Conservation (phyloP, 2,797 vertebrate species). For the Anabas testudineus region DNA sequence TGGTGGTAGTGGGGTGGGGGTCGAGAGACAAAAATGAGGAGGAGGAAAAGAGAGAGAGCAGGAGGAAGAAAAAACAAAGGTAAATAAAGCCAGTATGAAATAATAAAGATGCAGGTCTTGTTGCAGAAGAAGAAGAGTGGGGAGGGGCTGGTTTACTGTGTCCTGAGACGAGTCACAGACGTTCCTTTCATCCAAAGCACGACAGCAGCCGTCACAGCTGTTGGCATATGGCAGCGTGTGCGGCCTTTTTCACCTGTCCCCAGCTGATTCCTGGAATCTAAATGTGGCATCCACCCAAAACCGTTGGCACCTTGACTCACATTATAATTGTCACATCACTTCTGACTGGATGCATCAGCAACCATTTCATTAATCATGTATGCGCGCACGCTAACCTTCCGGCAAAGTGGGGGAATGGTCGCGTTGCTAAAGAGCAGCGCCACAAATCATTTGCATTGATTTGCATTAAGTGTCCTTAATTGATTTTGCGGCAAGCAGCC, state of each 20-base stretch:
- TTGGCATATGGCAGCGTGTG: slow-evolving; percentile 45
- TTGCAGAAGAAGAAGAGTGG: slow-evolving; percentile 30
- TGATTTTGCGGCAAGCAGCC: slow-evolving; percentile 37
- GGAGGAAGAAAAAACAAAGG: slow-evolving; percentile 17
- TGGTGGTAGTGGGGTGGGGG: slow-evolving; percentile 22
- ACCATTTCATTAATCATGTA: slow-evolving; percentile 51
- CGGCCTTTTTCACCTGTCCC: slow-evolving; percentile 29
- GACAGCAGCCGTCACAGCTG: slow-evolving; percentile 50
- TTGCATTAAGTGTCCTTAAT: slow-evolving; percentile 49
- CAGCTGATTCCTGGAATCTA: slow-evolving; percentile 44
- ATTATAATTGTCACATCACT: slow-evolving; percentile 46
- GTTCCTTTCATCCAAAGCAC: slow-evolving; percentile 55
- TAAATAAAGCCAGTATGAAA: slow-evolving; percentile 39
- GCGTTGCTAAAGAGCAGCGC: slow-evolving; percentile 39
- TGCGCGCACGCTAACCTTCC: slow-evolving; percentile 34
- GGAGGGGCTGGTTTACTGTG: slow-evolving; percentile 41
- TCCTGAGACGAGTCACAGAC: slow-evolving; percentile 30
- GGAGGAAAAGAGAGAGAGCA: slow-evolving; percentile 3
- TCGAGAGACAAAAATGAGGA: slow-evolving; percentile 35
- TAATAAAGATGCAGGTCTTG: slow-evolving; percentile 37
- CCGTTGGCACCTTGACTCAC: slow-evolving; percentile 49
- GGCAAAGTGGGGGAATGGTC: slow-evolving; percentile 24
- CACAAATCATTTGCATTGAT: slow-evolving; percentile 60
- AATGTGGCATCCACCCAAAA: slow-evolving; percentile 46
- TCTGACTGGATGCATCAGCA: slow-evolving; percentile 23